Conservation (phyloP, 2,888 invertebrate genomes). For the Nephrotoma flavescens region DNA sequence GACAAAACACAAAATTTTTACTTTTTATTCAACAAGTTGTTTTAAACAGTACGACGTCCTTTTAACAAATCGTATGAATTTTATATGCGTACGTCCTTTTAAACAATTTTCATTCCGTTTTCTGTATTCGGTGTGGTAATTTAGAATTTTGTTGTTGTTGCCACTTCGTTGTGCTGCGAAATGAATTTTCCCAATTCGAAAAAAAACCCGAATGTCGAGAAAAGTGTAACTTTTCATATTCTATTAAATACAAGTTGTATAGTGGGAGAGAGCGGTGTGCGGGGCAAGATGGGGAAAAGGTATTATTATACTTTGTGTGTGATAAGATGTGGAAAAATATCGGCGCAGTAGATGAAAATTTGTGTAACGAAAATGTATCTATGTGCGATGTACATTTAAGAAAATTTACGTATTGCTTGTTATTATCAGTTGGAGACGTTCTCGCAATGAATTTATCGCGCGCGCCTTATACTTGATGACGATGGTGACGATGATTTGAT, state of each 20-base stretch:
- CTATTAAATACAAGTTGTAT: neutral
- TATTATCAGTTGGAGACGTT: neutral
- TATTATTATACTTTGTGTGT: neutral
- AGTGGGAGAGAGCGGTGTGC: neutral
- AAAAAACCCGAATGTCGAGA: neutral
- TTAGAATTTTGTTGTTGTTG: neutral
- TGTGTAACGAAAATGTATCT: neutral
- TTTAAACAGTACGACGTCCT: conserved; percentile 8
- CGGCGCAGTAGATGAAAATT: conserved; percentile 7
- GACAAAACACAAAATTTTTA: neutral
- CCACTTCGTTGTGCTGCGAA: neutral
- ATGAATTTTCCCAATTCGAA: neutral
- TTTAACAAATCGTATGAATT: conserved; percentile 9
- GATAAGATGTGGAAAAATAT: neutral
- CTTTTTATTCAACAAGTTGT: conserved; percentile 9
- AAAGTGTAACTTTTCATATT: neutral
- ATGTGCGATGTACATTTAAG: neutral
- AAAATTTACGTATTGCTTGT: neutral
- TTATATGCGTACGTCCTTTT: conserved; percentile 8
- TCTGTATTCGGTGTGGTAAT: neutral
- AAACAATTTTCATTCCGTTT: conserved; percentile 6
- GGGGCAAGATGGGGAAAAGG: neutral
- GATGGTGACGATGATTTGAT: neutral
- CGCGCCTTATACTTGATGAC: neutral
- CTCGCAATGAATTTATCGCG: neutral